phyloP scores from a whole-genome alignment of 1,140 invertebrate species.

The Gerris buenoi region DNA sequence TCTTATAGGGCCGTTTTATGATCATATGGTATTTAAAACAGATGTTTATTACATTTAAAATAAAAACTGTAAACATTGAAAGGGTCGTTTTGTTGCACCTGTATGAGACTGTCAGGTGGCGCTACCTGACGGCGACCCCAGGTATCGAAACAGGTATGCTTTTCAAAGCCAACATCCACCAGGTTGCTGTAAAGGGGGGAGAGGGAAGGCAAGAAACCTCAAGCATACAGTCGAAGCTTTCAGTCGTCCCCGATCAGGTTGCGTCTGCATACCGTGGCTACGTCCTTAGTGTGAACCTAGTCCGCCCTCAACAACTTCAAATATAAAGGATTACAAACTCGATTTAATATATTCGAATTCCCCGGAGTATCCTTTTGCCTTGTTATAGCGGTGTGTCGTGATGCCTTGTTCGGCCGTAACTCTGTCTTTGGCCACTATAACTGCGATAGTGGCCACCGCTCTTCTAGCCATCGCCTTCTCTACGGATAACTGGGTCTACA shows the following conservation, averaged over 20 bases:
- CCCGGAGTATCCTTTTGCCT: too few species aligned
- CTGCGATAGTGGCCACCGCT: constrained; percentile 78
- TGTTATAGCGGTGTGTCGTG: too few species aligned
- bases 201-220: neutral
- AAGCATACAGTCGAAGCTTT: neutral
- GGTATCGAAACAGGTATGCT: neutral
- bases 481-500: constrained; percentile 88
- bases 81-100: too few species aligned
- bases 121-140: neutral
- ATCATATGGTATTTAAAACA: too few species aligned
- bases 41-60: too few species aligned
- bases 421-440: constrained; percentile 82
- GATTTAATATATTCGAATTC: too few species aligned
- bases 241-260: neutral
- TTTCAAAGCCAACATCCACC: neutral
- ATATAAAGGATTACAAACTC: too few species aligned
- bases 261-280: neutral
- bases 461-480: constrained; percentile 82
- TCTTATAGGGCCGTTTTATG: too few species aligned
- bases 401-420: constrained; percentile 92
- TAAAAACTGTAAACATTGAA: too few species aligned
- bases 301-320: too few species aligned
- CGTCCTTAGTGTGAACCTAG: neutral
- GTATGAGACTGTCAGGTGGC: neutral
- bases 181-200: neutral